A percentile compares a stretch with the other conserved stretches of the same genome.
These are phyloP conservation scores for Hydropsyche betteni DNA, from an alignment of 2,888 invertebrate genomes.

Conservation along the genomic window DNA sequence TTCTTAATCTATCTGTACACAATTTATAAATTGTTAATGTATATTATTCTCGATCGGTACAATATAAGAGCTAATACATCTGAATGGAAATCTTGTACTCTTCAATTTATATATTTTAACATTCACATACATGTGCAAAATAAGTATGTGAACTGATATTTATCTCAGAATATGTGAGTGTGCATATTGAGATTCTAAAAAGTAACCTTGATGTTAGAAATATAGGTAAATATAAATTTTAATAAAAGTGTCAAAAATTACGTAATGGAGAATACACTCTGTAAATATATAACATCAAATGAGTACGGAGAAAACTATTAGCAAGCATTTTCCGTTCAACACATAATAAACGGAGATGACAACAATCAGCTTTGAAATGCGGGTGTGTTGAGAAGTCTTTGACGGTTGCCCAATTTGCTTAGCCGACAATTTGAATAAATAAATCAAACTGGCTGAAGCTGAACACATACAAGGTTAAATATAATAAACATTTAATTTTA, in stretches of 20 bases:
- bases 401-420: slow-evolving; percentile 30
- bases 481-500: slow-evolving; percentile 36
- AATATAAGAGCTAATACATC: slow-evolving; percentile 36
- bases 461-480: slow-evolving; percentile 40
- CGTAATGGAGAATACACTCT: too few relatives aligned
- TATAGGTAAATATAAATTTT: too few relatives aligned
- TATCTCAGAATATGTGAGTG: slow-evolving; percentile 36
- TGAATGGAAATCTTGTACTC: slow-evolving; percentile 41
- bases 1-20: slow-evolving; percentile 36
- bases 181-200: slow-evolving; percentile 24
- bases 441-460: slow-evolving; percentile 36
- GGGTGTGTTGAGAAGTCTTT: background rate
- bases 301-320: too few relatives aligned
- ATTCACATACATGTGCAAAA: slow-evolving; percentile 38
- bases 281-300: too few relatives aligned
- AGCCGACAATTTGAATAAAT: slow-evolving; percentile 34
- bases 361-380: too few relatives aligned
- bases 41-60: slow-evolving; percentile 31
- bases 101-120: slow-evolving; percentile 41
- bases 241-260: too few relatives aligned
- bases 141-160: slow-evolving; percentile 43
- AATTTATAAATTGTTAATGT: slow-evolving; percentile 33
- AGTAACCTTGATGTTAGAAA: too few relatives aligned
- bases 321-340: too few relatives aligned
- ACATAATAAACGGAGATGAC: too few relatives aligned